Percentiles rank a stretch among this genome's conserved stretches.
Evolutionary conservation across 2,888 invertebrate genomes (phyloP).

Genomic region (Rhyacophila evoluta): DNA sequence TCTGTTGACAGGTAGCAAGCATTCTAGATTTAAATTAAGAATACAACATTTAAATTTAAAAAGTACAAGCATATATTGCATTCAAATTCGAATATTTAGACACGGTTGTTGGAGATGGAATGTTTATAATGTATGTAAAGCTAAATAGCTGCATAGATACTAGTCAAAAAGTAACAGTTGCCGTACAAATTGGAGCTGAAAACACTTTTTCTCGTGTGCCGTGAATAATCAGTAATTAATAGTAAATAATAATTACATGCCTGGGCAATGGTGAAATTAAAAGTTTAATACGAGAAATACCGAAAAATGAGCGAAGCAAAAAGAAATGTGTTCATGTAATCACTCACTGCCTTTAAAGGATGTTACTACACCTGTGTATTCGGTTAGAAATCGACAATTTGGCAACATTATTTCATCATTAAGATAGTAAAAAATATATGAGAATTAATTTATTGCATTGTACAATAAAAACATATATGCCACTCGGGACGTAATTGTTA

Average conservation of each 20-base stretch:
- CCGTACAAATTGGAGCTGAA: background rate
- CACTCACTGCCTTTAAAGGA: background rate
- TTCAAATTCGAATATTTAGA: background rate
- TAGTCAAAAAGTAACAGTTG: background rate
- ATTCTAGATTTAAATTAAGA: background rate
- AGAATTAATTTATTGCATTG: too few species aligned
- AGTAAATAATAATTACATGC: conserved; percentile 4
- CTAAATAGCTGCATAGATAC: background rate
- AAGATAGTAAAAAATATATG: too few species aligned
- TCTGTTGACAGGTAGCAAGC: background rate
- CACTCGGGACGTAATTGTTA: too few species aligned
- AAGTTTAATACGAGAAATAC: background rate
- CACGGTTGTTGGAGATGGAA: background rate
- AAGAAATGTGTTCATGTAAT: background rate
- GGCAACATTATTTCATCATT: background rate
- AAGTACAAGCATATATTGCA: background rate
- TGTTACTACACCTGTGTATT: background rate
- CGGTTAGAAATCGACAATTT: background rate
- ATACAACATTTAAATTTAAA: background rate
- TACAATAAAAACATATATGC: too few species aligned
- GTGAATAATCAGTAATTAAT: background rate
- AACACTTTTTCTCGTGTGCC: background rate
- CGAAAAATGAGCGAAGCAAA: conserved; percentile 7
- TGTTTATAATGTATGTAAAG: background rate
- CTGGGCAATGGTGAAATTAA: background rate